phyloP scores from a whole-genome alignment of 2,113 vertebrate species.

The Mirza zaza region DNA sequence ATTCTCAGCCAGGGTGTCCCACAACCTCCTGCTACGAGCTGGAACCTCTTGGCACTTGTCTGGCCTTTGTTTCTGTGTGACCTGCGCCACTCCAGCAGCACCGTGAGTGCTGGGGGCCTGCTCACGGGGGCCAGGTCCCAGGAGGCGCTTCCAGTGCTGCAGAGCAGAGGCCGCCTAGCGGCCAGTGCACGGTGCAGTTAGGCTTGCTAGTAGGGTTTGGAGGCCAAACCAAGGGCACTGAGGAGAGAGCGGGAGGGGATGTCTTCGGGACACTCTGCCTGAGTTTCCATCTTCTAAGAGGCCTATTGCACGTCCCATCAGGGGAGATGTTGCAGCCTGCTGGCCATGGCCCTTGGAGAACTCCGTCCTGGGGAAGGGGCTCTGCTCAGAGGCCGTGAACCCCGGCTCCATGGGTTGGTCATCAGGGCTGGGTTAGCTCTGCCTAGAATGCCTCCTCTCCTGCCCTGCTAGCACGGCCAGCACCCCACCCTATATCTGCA shows the following conservation, averaged over 20 bases:
- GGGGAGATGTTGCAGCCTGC: neutral
- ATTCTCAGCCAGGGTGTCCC: neutral
- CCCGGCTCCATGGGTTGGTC: neutral
- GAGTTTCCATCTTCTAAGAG: neutral
- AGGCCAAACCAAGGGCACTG: neutral
- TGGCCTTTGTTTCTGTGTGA: neutral
- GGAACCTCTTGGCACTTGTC: neutral
- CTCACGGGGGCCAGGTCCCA: neutral
- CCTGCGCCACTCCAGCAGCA: neutral
- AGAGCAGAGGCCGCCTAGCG: neutral
- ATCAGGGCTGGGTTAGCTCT: neutral
- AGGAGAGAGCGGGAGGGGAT: neutral
- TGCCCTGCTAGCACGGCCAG: neutral
- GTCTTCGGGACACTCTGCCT: neutral
- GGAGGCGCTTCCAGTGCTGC: accelerated
- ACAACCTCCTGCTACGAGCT: neutral
- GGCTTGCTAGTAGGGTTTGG: neutral
- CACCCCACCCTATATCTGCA: neutral
- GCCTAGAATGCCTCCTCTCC: neutral
- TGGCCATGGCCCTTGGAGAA: accelerated
- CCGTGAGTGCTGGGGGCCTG: no score
- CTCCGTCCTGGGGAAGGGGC: neutral
- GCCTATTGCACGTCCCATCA: neutral
- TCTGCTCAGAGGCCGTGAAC: neutral
- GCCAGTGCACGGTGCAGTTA: neutral